These are phyloP conservation scores for Chascanopsetta lugubris DNA, from an alignment of 2,113 vertebrate genomes.

Conservation along the genomic window DNA sequence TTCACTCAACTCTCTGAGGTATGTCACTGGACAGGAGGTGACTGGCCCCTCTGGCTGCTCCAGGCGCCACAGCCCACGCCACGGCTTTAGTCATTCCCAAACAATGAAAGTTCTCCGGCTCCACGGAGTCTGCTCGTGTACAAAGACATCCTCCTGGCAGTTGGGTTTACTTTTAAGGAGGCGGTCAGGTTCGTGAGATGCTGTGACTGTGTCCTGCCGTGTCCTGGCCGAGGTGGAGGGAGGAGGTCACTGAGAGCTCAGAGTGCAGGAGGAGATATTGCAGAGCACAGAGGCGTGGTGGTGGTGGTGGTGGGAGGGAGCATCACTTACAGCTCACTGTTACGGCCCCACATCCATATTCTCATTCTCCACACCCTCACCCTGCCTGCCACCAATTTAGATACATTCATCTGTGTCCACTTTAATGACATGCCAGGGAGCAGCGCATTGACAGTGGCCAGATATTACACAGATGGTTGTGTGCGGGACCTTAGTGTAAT, in stretches of 20 bases:
- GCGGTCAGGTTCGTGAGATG: conserved; percentile 25
- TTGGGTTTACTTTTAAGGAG: conserved; percentile 23
- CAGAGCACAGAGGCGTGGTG: conserved; percentile 59
- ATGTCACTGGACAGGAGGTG: conserved; percentile 53
- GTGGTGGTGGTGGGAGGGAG: conserved; percentile 60
- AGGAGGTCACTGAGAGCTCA: conserved; percentile 26
- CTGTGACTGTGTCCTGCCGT: conserved; percentile 17
- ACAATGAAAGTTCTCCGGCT: conserved; percentile 52
- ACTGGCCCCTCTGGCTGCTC: conserved; percentile 41
- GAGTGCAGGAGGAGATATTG: conserved; percentile 30
- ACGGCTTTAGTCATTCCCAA: conserved; percentile 44
- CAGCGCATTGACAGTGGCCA: conserved; percentile 59
- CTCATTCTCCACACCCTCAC: conserved; percentile 55
- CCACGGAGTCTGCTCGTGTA: conserved; percentile 46
- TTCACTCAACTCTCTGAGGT: conserved; percentile 38
- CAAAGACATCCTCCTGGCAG: conserved; percentile 25
- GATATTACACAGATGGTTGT: conserved; percentile 71
- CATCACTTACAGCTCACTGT: conserved; percentile 42
- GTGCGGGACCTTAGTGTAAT: conserved; percentile 70
- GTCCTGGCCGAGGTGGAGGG: conserved; percentile 28
- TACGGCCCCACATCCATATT: conserved; percentile 55
- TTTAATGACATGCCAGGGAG: conserved; percentile 70
- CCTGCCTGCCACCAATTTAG: conserved; percentile 60
- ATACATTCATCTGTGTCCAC: conserved; percentile 74
- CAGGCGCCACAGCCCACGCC: conserved; percentile 12